Evolutionary conservation across 2,888 invertebrate genomes (phyloP), one percentile per base, ranked within the genome.

Genomic region (Axea sp.): DNA sequence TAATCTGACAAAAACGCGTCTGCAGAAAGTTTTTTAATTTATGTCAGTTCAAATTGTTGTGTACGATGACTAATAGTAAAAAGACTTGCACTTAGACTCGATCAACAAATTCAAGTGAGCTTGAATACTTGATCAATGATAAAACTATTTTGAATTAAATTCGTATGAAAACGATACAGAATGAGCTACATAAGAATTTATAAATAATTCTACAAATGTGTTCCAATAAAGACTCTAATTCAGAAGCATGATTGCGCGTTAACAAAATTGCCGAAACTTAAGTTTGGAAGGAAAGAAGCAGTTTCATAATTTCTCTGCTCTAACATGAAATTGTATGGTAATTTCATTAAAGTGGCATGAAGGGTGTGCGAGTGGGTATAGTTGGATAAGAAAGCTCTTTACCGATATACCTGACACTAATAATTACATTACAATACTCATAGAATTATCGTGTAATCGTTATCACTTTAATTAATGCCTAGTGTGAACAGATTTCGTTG

Each of bases 1-100:
- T 33, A 64, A 51, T 64, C 43, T 19, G 33, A 53, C 51, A 43
- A 51, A 64, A 64, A n/a, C n/a, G n/a, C n/a, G n/a, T n/a, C n/a
- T n/a, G n/a, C n/a, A n/a, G n/a, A n/a, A n/a, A n/a, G n/a, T n/a
- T n/a, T n/a, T n/a, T n/a, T n/a, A n/a, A n/a, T n/a, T n/a, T n/a
- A n/a, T n/a, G n/a, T n/a, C n/a, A n/a, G n/a, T n/a, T n/a, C n/a
- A n/a, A n/a, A n/a, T n/a, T n/a, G n/a, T n/a, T n/a, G n/a, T n/a
- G n/a, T n/a, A n/a, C n/a, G n/a, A n/a, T n/a, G n/a, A n/a, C n/a
- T n/a, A n/a, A n/a, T n/a, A n/a, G n/a, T n/a, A n/a, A n/a, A n/a
- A n/a, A n/a, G n/a, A n/a, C n/a, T n/a, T n/a, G n/a, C n/a, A n/a
- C n/a, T n/a, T n/a, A n/a, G n/a, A n/a, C n/a, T n/a, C n/a, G n/a